Evolutionary conservation across 2,888 invertebrate species (phyloP), one percentile per base, ranked within the genome.

Genomic region (Suillia variegata): DNA sequence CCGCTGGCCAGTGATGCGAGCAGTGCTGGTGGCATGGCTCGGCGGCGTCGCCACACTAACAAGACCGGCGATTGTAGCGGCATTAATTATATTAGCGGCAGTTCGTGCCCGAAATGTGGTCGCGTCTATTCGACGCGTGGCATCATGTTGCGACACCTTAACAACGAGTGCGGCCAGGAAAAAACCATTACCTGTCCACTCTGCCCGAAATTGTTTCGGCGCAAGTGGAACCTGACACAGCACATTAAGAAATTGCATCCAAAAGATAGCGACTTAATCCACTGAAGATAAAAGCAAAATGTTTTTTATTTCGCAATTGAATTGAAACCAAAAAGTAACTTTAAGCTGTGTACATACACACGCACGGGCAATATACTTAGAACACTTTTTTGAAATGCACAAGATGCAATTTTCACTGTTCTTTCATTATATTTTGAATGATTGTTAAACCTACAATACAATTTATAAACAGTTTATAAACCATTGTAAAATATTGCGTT

Each of bases 181-280:
- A 82, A 83, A 52, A 76, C 78, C 62, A 80, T 83, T 61, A 59
- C 67, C 6, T 84, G 84, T 63, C 70, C 70, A 5, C 59, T 75
- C 50, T 84, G 84, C 63, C 70, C 69, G 52, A 73, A 74, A 56
- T 70, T 70, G 59, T 81, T 84, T 15, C 83, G 84, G 58, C 82
- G 84, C 67, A 85, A 84, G 70, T 84, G 83, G 72, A 85, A 85
- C 71, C 73, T 85, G 22, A 75, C 83, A 59, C 74, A 84, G 21
- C 85, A 85, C 63, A 83, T 84, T 79, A 82, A 68, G 82, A 82
- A 62, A 81, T 83, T 77, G 70, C 83, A 71, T 78, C 47, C 33
- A 38, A 59, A 59, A 15, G 22, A 17, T n/a, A 51, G 18, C 15
- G 18, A 3, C n/a, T n/a, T 8, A 33, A 33, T 33, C 8, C 13